phyloP scores from a whole-genome alignment of 2,113 vertebrate genomes.

The Beaufortia kweichowensis region DNA sequence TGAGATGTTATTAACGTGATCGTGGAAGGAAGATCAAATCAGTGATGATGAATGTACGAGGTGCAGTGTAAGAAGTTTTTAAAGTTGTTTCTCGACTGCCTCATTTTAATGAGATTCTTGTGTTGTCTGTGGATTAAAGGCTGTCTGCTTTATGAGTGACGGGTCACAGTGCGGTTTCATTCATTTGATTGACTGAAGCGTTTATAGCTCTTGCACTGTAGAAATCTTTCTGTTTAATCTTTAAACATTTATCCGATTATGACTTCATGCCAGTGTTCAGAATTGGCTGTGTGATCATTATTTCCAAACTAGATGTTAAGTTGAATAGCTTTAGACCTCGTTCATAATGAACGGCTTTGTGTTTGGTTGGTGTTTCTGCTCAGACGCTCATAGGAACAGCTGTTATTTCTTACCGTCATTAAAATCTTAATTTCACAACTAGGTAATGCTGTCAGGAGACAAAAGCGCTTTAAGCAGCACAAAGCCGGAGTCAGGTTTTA shows the following conservation, averaged over 20 bases:
- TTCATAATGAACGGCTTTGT: background rate
- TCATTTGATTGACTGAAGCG: background rate
- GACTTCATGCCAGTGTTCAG: background rate
- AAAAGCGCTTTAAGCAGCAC: background rate
- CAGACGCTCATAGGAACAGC: background rate
- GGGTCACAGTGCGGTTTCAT: background rate
- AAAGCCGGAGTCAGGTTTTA: constrained; percentile 1
- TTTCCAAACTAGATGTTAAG: constrained; percentile 6
- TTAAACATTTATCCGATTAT: background rate
- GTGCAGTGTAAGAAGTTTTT: background rate
- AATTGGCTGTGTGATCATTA: constrained; percentile 5
- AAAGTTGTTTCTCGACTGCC: background rate
- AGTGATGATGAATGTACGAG: background rate
- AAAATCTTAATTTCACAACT: constrained; percentile 30
- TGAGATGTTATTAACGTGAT: constrained; percentile 6
- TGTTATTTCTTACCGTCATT: constrained; percentile 5
- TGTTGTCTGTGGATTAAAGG: background rate
- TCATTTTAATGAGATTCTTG: background rate
- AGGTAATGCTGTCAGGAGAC: constrained; percentile 10
- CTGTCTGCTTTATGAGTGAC: background rate
- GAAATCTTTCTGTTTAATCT: background rate
- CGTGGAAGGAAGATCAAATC: constrained; percentile 11
- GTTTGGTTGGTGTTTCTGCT: background rate
- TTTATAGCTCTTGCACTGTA: background rate
- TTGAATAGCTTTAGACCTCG: background rate